A percentile compares a stretch with the other conserved stretches of the same genome.
Evolutionary conservation across 2,113 vertebrate genomes (phyloP).

Genomic region (Pomatorhinus ruficollis): DNA sequence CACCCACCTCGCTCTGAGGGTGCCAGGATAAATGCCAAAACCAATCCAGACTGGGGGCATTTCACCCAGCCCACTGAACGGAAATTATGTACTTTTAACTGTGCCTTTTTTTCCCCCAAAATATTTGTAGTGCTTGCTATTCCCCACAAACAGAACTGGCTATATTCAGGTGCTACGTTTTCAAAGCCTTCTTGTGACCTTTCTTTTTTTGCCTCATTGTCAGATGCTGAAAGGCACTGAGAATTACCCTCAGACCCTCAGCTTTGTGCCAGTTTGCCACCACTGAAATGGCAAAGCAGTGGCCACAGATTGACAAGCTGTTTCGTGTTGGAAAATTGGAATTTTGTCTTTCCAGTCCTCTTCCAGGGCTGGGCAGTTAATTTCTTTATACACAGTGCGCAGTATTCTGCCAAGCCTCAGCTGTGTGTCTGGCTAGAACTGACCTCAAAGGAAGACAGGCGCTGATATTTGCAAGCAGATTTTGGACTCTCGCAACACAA

Average conservation of each 20-base stretch:
- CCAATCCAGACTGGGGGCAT: fast-evolving
- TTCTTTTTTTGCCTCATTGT: neutral
- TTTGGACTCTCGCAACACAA: neutral
- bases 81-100: neutral
- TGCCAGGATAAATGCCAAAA: neutral
- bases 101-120: fast-evolving
- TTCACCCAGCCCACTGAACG: neutral
- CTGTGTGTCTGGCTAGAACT: neutral
- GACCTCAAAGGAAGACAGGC: neutral
- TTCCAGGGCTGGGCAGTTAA: neutral
- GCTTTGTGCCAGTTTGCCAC: neutral
- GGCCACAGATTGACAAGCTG: neutral
- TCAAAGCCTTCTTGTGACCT: neutral
- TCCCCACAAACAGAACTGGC: neutral
- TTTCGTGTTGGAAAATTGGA: neutral
- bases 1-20: fast-evolving
- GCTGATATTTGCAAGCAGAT: neutral
- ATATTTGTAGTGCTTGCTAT: neutral
- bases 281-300: neutral
- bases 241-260: neutral
- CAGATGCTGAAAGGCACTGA: neutral
- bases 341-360: neutral
- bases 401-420: neutral
- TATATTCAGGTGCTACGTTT: neutral
- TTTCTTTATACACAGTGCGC: neutral